phyloP scores from a whole-genome alignment of 64 coral and sea anemone species.

The Porites lutea region DNA sequence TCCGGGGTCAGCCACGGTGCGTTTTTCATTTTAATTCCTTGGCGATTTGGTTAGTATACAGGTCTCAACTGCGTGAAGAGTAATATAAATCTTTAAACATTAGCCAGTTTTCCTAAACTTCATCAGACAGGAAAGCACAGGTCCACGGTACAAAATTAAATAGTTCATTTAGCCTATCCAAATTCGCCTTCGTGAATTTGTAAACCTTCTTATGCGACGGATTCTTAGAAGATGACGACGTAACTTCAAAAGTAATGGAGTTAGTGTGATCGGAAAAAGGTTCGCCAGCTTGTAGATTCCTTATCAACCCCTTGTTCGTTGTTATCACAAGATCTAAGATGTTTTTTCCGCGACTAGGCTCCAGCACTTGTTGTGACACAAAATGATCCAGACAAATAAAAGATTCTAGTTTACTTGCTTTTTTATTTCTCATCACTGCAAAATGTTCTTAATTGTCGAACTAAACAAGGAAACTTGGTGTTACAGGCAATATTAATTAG shows the following conservation, averaged over 20 bases:
- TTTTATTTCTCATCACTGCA: no score
- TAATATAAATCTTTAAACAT: neutral
- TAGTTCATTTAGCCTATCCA: constrained; percentile 20
- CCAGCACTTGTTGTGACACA: constrained; percentile 15
- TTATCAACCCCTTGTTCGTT: neutral
- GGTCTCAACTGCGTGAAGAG: constrained; percentile 7
- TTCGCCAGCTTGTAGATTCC: constrained; percentile 2
- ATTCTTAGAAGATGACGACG: neutral
- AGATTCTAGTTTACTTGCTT: no score
- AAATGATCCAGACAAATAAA: neutral
- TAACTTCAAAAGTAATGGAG: neutral
- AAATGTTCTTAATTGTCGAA: no score
- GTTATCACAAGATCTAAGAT: constrained; percentile 1
- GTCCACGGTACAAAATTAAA: constrained; percentile 18
- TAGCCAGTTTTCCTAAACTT: constrained; percentile 13
- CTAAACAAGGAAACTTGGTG: no score
- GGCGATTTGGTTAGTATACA: constrained; percentile 13
- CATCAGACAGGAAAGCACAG: constrained; percentile 23
- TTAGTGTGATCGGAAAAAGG: neutral
- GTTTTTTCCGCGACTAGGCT: neutral
- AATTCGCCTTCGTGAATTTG: constrained; percentile 5
- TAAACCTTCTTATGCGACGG: constrained; percentile 12
- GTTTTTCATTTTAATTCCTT: constrained; percentile 12
- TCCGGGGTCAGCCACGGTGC: neutral
- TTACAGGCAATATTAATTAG: no score